Evolutionary conservation across 2,888 invertebrate species (phyloP), one percentile per base, ranked within the genome.

Genomic region (Neria commutata): DNA sequence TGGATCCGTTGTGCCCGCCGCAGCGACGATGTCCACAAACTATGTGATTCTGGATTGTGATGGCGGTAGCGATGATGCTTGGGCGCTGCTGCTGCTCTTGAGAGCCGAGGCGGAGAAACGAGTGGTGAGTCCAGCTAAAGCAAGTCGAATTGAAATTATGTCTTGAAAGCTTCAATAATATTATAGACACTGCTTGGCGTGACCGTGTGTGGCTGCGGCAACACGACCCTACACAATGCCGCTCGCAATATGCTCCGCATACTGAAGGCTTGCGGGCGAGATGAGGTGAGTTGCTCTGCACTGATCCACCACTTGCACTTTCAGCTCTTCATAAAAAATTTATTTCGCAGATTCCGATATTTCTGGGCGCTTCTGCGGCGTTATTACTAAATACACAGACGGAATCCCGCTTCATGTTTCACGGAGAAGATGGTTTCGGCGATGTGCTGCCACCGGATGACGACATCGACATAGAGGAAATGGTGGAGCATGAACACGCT

Each of bases 341-440:
- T 25, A 2, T 37, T 40, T 50, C 79, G 17, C 69, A 91, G 91
- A 86, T 91, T 57, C 91, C 91, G 45, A 87, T 91, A 47, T 90
- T 85, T 73, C 82, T 85, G 78, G 91, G 91, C 10, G 85, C 87
- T 0, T 78, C 83, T 53, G 77, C 83, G n/a, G 61, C 78, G 1
- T 53, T 77, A 23, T 54, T 73, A 2, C 82, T 86, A 16, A 65
- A 86, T 24, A 76, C 86, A 2, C 78, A 71, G 67, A 47, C 73
- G 11, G 60, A 62, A 8, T 69, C 71, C 14, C 73, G 70, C 0
- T 48, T 55, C 0, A 81, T 83, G 64, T 91, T 85, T 66, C 86
- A 87, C 69, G 92, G 92, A 0, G 69, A 74, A 21, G 91, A 92
- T 77, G 92, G 92, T 2, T 85, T 92, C 59, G 91, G 91, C 1